Percentiles rank a stretch among this genome's conserved stretches.
Conservation (phyloP, 2,113 vertebrate genomes). For the Dromaius novaehollandiae region DNA sequence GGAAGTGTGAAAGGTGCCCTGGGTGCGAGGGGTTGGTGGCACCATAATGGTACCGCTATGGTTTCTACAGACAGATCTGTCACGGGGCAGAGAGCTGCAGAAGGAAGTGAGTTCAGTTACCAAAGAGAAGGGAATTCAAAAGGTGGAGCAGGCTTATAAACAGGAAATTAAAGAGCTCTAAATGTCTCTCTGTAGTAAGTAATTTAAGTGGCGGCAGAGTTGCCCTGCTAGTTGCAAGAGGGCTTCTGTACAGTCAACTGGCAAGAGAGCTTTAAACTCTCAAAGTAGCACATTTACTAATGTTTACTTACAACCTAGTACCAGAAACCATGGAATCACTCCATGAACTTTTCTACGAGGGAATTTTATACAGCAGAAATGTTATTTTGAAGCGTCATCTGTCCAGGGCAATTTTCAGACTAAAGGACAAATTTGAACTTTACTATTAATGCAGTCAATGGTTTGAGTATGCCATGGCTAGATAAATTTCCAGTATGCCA, state of each 20-base stretch:
- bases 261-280: not conserved
- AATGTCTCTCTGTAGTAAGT: not conserved
- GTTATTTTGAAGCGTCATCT: not conserved
- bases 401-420: not conserved
- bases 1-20: not conserved
- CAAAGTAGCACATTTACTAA: not conserved
- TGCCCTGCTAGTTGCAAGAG: not conserved
- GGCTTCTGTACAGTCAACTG: not conserved
- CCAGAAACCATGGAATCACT: not conserved
- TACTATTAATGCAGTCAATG: not conserved
- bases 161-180: not conserved
- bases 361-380: not conserved
- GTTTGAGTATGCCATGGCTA: not conserved
- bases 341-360: not conserved
- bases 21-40: not conserved
- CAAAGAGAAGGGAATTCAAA: not conserved
- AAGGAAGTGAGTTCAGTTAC: not conserved
- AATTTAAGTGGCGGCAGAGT: not conserved
- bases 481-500: not conserved
- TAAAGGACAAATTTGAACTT: not conserved
- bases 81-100: not conserved
- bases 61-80: fast-evolving
- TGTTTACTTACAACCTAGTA: not conserved
- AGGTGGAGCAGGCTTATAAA: not conserved
- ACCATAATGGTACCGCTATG: not conserved